A percentile compares a stretch with the other conserved stretches of the same genome.
Conservation (phyloP, 2,797 vertebrate species). For the Gobio occitaniae region DNA sequence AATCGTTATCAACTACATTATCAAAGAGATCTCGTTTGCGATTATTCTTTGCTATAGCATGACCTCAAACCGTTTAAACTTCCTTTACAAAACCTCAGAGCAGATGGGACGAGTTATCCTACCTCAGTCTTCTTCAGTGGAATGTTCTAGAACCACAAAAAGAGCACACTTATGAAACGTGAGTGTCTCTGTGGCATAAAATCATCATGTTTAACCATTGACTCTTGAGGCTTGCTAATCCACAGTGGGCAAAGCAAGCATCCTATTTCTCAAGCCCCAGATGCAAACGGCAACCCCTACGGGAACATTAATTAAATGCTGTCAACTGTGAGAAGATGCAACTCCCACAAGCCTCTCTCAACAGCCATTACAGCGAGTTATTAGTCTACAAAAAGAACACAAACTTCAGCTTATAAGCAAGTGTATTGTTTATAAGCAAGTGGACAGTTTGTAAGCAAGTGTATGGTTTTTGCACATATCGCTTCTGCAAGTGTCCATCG, state of each 20-base stretch:
- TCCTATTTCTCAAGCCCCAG: slow-evolving; percentile 19
- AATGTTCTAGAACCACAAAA: neutral
- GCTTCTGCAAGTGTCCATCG: neutral
- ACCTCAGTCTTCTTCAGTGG: neutral
- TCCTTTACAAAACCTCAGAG: neutral
- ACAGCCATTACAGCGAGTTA: neutral
- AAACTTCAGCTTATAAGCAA: neutral
- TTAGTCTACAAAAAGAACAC: slow-evolving; percentile 7
- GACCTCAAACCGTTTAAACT: neutral
- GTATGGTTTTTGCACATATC: neutral
- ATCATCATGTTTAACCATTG: neutral
- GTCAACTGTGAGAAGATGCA: slow-evolving; percentile 14
- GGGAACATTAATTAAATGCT: slow-evolving; percentile 52
- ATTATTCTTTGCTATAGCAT: neutral
- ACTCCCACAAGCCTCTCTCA: slow-evolving; percentile 31
- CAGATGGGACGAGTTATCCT: neutral
- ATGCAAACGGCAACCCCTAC: slow-evolving; percentile 12
- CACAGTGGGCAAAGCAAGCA: neutral
- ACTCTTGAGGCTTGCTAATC: slow-evolving; percentile 6
- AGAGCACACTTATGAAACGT: neutral
- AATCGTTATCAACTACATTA: neutral
- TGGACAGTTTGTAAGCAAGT: neutral
- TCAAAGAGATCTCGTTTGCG: neutral
- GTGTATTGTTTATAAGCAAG: neutral
- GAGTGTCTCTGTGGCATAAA: neutral